Evolutionary conservation across 1,140 invertebrate genomes (phyloP).

Genomic region (Drosophila nikananu): DNA sequence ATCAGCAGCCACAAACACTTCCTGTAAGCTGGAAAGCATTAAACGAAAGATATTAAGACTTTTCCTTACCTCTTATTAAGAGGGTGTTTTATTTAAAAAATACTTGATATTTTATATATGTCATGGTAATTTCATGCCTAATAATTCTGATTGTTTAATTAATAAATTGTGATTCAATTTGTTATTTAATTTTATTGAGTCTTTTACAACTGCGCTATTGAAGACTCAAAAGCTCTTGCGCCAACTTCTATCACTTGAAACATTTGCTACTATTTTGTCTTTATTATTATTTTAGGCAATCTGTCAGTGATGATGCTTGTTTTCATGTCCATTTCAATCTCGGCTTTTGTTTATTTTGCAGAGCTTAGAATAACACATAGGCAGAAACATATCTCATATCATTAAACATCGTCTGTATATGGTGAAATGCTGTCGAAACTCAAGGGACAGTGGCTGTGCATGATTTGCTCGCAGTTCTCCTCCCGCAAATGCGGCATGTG

Average conservation of each 20-base stretch:
- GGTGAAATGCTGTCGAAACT: slow-evolving; percentile 83
- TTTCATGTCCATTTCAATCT: slow-evolving; percentile 42
- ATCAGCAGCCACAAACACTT: slow-evolving; percentile 32
- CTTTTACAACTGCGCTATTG: not conserved
- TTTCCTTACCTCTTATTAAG: not conserved
- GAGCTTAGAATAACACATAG: slow-evolving; percentile 15
- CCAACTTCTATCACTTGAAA: not conserved
- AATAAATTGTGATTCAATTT: not conserved
- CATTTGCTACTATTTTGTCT: not conserved
- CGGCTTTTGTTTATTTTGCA: slow-evolving; percentile 33
- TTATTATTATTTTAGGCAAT: slow-evolving; percentile 40
- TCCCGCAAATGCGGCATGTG: slow-evolving; percentile 74
- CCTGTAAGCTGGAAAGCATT: not conserved
- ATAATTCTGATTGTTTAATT: not conserved
- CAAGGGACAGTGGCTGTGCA: slow-evolving; percentile 80
- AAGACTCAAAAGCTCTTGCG: not conserved
- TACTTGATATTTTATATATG: no score
- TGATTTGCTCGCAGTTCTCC: slow-evolving; percentile 78
- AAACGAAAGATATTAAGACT: not conserved
- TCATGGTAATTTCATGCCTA: no score
- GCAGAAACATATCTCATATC: not conserved
- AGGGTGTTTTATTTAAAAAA: not conserved
- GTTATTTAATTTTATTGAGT: not conserved
- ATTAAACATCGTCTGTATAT: slow-evolving; percentile 78
- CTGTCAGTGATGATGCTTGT: slow-evolving; percentile 9